A percentile compares a stretch with the other conserved stretches of the same genome.
Evolutionary conservation across 2,113 vertebrate species (phyloP).

Genomic region (Vulpes lagopus): DNA sequence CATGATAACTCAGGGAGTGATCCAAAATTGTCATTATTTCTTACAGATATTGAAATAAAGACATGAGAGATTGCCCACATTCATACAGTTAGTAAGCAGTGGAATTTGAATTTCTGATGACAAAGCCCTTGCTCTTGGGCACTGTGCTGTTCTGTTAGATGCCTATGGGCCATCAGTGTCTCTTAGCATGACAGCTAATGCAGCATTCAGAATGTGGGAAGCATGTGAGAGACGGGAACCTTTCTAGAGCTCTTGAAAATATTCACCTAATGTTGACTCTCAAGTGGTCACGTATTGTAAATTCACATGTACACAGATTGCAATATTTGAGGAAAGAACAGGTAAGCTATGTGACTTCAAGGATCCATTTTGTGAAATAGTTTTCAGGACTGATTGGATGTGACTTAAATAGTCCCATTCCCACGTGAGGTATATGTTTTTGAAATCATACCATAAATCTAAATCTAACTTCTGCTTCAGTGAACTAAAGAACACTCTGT

Average conservation of each 20-base stretch:
- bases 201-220: neutral
- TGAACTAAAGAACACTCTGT: neutral
- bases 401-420: neutral
- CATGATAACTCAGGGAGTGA: neutral
- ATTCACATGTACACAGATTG: neutral
- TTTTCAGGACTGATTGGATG: neutral
- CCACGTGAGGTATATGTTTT: neutral
- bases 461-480: neutral
- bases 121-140: neutral
- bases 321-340: neutral
- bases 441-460: neutral
- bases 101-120: neutral
- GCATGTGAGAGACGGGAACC: neutral
- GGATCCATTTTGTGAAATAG: neutral
- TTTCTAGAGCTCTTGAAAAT: neutral
- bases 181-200: neutral
- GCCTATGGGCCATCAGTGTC: no score
- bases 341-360: neutral
- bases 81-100: neutral
- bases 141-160: neutral
- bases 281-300: neutral
- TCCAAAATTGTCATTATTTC: neutral
- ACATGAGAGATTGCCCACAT: neutral
- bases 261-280: neutral
- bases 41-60: neutral